Percentiles rank a stretch among this genome's conserved stretches.
Conservation (phyloP, 2,888 invertebrate species). For the Nemapogon koenigi region DNA sequence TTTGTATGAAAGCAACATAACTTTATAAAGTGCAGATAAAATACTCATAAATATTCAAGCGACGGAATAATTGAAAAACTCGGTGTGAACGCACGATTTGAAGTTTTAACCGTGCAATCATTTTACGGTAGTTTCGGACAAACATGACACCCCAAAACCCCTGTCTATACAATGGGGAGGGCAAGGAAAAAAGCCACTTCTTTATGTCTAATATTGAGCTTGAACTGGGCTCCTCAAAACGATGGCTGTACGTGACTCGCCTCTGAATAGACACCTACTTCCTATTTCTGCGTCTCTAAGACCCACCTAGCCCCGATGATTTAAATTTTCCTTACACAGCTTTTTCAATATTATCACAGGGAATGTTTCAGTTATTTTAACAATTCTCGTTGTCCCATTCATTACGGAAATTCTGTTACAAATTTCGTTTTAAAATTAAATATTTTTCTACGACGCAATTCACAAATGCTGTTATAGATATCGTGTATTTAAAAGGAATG, state of each 20-base stretch:
- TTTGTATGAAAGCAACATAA: not conserved
- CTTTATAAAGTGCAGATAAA: not conserved
- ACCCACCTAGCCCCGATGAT: too few relatives aligned
- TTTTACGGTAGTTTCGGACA: not conserved
- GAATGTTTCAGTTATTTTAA: too few relatives aligned
- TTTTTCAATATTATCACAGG: too few relatives aligned
- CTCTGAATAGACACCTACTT: slow-evolving; percentile 28
- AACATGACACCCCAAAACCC: not conserved
- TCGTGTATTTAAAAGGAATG: too few relatives aligned
- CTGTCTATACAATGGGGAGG: too few relatives aligned
- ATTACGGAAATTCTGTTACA: too few relatives aligned
- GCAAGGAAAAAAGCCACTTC: slow-evolving; percentile 33
- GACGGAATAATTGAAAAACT: slow-evolving; percentile 1
- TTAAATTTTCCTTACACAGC: too few relatives aligned
- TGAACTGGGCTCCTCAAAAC: slow-evolving; percentile 38
- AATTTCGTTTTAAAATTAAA: too few relatives aligned
- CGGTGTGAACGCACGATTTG: too few relatives aligned
- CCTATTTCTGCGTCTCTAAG: slow-evolving; percentile 18
- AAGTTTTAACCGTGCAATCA: not conserved
- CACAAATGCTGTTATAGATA: too few relatives aligned
- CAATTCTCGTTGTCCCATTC: too few relatives aligned
- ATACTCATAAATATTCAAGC: slow-evolving; percentile 1
- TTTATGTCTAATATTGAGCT: slow-evolving; percentile 40
- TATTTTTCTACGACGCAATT: too few relatives aligned
- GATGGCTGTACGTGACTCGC: slow-evolving; percentile 39